A percentile compares a stretch with the other conserved stretches of the same genome.
phyloP scores from a whole-genome alignment of 2,888 invertebrate species.

The Ectemnius cavifrons region DNA sequence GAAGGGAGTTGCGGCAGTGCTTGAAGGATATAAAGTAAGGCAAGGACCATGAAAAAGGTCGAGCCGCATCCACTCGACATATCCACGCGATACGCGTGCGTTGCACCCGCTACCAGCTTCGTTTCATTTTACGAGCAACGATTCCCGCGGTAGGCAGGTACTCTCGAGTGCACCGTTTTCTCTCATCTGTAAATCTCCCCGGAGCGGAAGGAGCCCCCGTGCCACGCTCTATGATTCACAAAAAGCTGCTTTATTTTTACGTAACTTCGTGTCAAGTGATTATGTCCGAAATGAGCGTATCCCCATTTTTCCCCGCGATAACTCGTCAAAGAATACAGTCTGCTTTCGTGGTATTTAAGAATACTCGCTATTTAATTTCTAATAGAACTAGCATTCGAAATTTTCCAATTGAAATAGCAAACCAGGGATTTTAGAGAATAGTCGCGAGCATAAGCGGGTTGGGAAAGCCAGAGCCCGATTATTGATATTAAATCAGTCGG shows the following conservation, averaged over 20 bases:
- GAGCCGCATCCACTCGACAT: slow-evolving; percentile 8
- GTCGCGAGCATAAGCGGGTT: too few species aligned
- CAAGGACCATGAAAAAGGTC: slow-evolving; percentile 6
- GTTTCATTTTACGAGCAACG: slow-evolving; percentile 17
- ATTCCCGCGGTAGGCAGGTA: slow-evolving; percentile 2
- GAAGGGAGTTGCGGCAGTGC: background rate
- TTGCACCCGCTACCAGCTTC: background rate
- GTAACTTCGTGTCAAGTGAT: background rate
- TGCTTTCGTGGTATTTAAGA: too few species aligned
- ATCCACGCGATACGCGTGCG: slow-evolving; percentile 11
- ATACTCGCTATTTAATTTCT: too few species aligned
- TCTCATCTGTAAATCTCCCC: background rate
- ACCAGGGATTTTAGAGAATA: background rate
- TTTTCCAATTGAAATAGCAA: too few species aligned
- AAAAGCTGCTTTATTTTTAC: background rate
- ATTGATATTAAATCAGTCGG: slow-evolving; percentile 51
- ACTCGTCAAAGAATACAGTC: background rate
- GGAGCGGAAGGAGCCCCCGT: background rate
- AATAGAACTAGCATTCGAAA: too few species aligned
- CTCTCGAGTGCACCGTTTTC: slow-evolving; percentile 4
- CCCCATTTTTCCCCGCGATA: background rate
- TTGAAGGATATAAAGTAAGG: background rate
- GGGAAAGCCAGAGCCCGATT: slow-evolving; percentile 29
- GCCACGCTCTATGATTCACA: background rate
- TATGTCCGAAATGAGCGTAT: background rate